A percentile compares a stretch with the other conserved stretches of the same genome.
phyloP scores from a whole-genome alignment of 2,888 invertebrate species.

The Pachycephus smyrnensis region DNA sequence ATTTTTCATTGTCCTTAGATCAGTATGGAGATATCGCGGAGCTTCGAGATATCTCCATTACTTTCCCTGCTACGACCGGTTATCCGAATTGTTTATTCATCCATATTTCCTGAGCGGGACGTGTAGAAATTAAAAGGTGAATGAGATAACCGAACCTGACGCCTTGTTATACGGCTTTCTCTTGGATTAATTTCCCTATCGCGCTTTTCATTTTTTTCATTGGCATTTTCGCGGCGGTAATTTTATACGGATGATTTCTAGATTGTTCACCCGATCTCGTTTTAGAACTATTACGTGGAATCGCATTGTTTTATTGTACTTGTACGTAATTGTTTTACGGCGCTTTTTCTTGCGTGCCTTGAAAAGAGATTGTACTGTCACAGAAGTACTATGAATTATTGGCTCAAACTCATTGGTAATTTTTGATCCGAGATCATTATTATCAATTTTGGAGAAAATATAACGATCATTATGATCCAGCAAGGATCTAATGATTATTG shows the following conservation, averaged over 20 bases:
- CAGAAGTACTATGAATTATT: not conserved
- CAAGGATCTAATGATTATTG: not conserved
- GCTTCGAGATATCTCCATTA: not conserved
- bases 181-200: not conserved
- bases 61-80: slow-evolving; percentile 1
- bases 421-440: not conserved
- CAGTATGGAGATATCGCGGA: not conserved
- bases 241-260: not conserved
- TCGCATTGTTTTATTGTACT: not conserved
- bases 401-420: not conserved
- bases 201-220: not conserved
- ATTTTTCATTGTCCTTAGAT: not conserved
- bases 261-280: not conserved
- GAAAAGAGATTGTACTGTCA: slow-evolving; percentile 1
- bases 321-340: not conserved
- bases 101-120: not conserved
- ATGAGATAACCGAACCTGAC: not conserved
- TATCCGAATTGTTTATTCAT: not conserved
- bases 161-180: not conserved
- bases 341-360: not conserved
- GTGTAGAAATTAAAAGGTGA: not conserved
- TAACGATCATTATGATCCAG: not conserved
- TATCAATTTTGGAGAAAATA: not conserved
- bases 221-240: not conserved
- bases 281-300: not conserved